Evolutionary conservation across 2,888 invertebrate species (phyloP).

Genomic region (Ceramica pisi): DNA sequence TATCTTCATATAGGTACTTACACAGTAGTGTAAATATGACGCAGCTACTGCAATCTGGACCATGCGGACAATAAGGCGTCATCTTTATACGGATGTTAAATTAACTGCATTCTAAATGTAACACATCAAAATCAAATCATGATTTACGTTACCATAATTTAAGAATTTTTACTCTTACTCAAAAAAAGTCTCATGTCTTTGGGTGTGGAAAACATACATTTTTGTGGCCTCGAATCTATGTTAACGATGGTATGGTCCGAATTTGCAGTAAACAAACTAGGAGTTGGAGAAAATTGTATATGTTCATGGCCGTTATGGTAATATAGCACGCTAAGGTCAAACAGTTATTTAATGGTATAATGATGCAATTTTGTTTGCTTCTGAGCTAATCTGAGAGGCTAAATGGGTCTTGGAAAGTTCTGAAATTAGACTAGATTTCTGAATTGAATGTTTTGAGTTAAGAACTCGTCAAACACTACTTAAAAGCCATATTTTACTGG

Average conservation of each 20-base stretch:
- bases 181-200: neutral
- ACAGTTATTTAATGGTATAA: neutral
- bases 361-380: slow-evolving; percentile 30
- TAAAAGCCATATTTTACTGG: too few species aligned
- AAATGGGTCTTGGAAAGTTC: too few species aligned
- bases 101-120: too few species aligned
- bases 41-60: too few species aligned
- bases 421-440: too few species aligned
- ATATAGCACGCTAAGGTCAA: slow-evolving; percentile 44
- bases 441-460: too few species aligned
- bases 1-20: too few species aligned
- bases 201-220: neutral
- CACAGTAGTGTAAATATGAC: too few species aligned
- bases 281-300: slow-evolving; percentile 18
- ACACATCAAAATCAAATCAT: neutral
- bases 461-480: too few species aligned
- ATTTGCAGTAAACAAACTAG: slow-evolving; percentile 32
- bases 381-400: neutral
- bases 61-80: too few species aligned
- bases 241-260: slow-evolving; percentile 12
- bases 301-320: slow-evolving; percentile 25
- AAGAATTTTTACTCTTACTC: neutral
- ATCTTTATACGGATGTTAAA: too few species aligned
- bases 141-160: neutral
- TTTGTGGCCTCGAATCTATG: neutral